Conservation (phyloP, 2,113 vertebrate species). For the Struthio camelus region DNA sequence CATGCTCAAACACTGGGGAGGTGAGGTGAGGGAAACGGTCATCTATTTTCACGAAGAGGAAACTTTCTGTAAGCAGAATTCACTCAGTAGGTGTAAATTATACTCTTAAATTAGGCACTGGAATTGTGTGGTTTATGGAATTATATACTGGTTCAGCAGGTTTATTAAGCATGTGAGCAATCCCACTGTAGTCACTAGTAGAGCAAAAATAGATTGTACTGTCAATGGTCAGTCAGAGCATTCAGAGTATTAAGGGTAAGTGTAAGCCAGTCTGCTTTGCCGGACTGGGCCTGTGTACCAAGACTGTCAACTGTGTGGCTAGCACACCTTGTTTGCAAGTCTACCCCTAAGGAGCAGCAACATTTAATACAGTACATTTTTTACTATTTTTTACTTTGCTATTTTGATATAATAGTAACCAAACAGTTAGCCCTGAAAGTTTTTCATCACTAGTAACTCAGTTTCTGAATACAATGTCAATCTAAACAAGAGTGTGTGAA, state of each 20-base stretch:
- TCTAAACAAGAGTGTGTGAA: background rate
- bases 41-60: background rate
- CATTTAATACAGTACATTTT: background rate
- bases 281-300: background rate
- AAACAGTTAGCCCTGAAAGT: background rate
- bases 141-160: conserved; percentile 17
- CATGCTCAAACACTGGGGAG: background rate
- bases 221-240: background rate
- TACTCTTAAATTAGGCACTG: background rate
- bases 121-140: background rate
- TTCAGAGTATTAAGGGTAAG: background rate
- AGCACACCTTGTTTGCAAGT: background rate
- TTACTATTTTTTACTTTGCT: background rate
- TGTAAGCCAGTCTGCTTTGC: background rate
- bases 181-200: background rate
- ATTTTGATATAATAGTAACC: background rate
- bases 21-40: background rate
- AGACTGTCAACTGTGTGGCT: background rate
- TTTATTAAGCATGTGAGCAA: conserved; percentile 21
- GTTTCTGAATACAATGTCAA: background rate
- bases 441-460: background rate
- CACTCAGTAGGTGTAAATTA: background rate
- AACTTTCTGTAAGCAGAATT: background rate
- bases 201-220: background rate
- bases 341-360: background rate